Percentiles rank a stretch among this genome's conserved stretches.
Evolutionary conservation across 2,888 invertebrate species (phyloP).

Genomic region (Aphelenchoides bicaudatus): DNA sequence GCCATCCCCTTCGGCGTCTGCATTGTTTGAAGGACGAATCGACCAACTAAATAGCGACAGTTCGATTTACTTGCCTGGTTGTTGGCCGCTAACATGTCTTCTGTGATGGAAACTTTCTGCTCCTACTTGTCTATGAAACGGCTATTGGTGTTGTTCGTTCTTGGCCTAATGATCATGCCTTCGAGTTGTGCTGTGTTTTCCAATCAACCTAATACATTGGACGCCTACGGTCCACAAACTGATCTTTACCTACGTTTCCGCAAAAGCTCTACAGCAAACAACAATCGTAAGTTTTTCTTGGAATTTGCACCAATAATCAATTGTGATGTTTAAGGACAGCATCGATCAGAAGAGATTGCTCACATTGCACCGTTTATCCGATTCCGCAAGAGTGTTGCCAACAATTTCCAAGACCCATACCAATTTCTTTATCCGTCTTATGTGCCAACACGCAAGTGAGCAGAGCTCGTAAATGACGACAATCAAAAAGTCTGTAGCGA

Average conservation of each 20-base stretch:
- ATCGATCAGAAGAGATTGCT: slow-evolving; percentile 10
- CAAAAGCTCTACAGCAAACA: slow-evolving; percentile 10
- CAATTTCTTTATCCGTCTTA: no score
- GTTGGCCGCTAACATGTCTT: no score
- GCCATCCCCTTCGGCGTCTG: no score
- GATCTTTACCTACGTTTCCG: slow-evolving; percentile 7
- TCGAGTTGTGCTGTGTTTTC: neutral
- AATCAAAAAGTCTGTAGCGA: neutral
- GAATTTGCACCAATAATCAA: no score
- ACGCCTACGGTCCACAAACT: slow-evolving; percentile 1
- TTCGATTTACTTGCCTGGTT: no score
- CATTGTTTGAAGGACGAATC: no score
- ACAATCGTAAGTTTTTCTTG: slow-evolving; percentile 4
- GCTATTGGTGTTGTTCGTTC: neutral
- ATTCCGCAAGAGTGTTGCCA: slow-evolving; percentile 13
- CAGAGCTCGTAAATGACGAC: slow-evolving; percentile 10
- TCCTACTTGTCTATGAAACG: no score
- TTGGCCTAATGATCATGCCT: neutral
- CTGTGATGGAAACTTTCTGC: no score
- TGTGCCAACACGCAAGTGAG: no score
- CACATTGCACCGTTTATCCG: slow-evolving; percentile 11
- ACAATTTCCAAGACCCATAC: no score
- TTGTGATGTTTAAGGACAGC: neutral
- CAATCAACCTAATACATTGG: no score
- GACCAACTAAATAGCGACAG: no score